A percentile compares a stretch with the other conserved stretches of the same genome.
These are phyloP conservation scores for Caenorhabditis elegans DNA, from an alignment of 1,140 invertebrate species.

Conservation along the genomic window WBcel235 BX284604.4:9078001-9078500, in stretches of 20 bases:
- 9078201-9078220: slow-evolving; percentile 6
- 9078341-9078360: background rate
- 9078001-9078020: slow-evolving; percentile 81
- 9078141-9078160: slow-evolving; percentile 74
- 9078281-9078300: background rate
- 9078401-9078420: background rate
- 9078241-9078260: too few species aligned
- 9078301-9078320: slow-evolving; percentile 1
- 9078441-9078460: background rate
- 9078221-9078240: slow-evolving; percentile 6
- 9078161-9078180: background rate
- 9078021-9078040: slow-evolving; percentile 83
- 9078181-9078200: background rate
- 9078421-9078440: too few species aligned
- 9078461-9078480: background rate
- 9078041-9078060: slow-evolving; percentile 79
- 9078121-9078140: slow-evolving; percentile 78
- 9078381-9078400: background rate
- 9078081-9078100: slow-evolving; percentile 85
- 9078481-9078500: background rate
- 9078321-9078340: background rate
- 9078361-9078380: slow-evolving; percentile 4
- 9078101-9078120: slow-evolving; percentile 83
- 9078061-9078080: slow-evolving; percentile 90
- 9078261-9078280: background rate